Evolutionary conservation across 2,797 vertebrate genomes (phyloP).

Genomic region (Hozukius guyotensis): DNA sequence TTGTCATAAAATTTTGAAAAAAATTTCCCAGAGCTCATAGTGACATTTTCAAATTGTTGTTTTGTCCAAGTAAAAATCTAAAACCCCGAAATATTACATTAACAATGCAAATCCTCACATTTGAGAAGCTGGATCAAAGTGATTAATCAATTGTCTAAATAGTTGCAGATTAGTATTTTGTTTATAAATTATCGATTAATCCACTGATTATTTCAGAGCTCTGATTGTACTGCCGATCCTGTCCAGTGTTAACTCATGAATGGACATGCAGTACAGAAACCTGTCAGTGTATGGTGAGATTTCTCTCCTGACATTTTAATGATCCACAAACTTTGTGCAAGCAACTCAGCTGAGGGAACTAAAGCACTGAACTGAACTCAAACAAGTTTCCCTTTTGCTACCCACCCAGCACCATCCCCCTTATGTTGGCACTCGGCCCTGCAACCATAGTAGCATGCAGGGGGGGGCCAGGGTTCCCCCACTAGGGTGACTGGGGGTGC

Average conservation of each 20-base stretch:
- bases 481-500: not conserved
- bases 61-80: too few species aligned
- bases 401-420: constrained; percentile 12
- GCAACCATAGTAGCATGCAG: constrained; percentile 45
- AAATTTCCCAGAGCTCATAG: not conserved
- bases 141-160: not conserved
- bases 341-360: not conserved
- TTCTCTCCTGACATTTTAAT: not conserved
- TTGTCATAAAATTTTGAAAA: too few species aligned
- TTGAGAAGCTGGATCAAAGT: not conserved
- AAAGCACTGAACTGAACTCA: constrained; percentile 14
- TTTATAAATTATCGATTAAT: not conserved
- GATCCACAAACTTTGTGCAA: not conserved
- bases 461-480: constrained; percentile 29
- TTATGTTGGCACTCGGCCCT: constrained; percentile 41
- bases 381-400: constrained; percentile 6
- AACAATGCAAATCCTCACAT: not conserved
- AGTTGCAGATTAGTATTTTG: not conserved
- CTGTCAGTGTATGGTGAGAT: not conserved
- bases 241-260: not conserved
- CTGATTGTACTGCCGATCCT: too few species aligned
- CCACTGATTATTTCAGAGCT: not conserved
- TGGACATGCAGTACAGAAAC: not conserved
- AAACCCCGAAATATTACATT: not conserved
- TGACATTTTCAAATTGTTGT: not conserved